Evolutionary conservation across 2,113 vertebrate species (phyloP), one percentile per base, ranked within the genome.

Genomic region (Eretmochelys imbricata): DNA sequence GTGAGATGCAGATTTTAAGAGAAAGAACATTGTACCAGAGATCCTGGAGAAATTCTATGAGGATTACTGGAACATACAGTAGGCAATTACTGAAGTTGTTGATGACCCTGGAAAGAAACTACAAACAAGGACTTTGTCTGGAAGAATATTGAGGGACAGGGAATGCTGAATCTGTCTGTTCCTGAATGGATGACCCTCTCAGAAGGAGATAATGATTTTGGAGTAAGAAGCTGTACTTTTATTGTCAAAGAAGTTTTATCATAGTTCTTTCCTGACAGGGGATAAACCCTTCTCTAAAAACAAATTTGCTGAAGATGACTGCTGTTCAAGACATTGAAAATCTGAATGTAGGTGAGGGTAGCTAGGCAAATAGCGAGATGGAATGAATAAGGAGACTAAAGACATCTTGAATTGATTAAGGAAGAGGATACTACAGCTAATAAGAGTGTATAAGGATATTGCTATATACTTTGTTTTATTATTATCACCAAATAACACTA

Each of bases 271-370:
- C 14, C 14, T 31, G 19, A 65, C 16, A 65, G 62, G 13, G 31
- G 62, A 65, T 35, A 35, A 86, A 65, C 4, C 31, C 50, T 95
- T 96, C 54, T 75, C 82, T 84, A 88, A 62, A 16, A 91, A 38
- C 84, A 80, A 17, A 80, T 94, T 93, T 86, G 31, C 90, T 94
- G 65, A 49, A 83, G 54, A 93, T 62, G 69, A 16, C 3, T 69
- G 48, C 59, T 65, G 9, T 75, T 31, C 84, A 24, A 2, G 53
- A 65, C 9, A 38, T 89, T 85, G 19, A 75, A 93, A 92, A 42
- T 38, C 80, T 1, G 8, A 35, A 96, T 81, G 49, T 46, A 85
- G 89, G 91, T 96, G 96, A 94, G 48, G 90, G 48, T 13, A 88
- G 50, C 42, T 2, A 12, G 50, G 87, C 75, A 90, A 95, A 59